Evolutionary conservation across 2,113 vertebrate genomes (phyloP), one percentile per base, ranked within the genome.

Genomic region (Turdus rufiventris): DNA sequence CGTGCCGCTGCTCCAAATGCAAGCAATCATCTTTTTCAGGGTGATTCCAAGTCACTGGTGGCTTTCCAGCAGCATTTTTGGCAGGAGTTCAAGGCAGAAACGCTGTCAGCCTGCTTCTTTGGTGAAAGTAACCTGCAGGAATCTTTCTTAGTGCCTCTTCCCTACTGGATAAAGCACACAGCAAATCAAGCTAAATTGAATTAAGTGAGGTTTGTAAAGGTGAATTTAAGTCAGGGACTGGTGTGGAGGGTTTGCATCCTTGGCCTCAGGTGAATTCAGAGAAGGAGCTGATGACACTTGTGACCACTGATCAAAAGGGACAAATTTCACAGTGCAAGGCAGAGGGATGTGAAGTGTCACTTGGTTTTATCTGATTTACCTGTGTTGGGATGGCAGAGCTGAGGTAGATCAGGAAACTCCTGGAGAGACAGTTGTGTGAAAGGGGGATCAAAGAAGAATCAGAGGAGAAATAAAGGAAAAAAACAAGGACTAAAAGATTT

Each of bases 1-100:
- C 98, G 98, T 98, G 88, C 36, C 28, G 18, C 10, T 38, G 8
- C 18, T 82, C 54, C 48, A 76, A 51, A 38, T 34, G 42, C 29
- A 66, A 45, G 33, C 1, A 5, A 4, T 60, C 50, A 1, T 29
- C 51, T 93, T 21, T 20, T 65, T 12, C 26, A 18, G 86, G 29
- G 18, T 47, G 31, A 14, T 66, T 65, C 63, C 38, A 65, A 66
- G 31, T 77, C 50, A 57, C n/a, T 54, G 47, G 25, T 84, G 60
- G 36, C 68, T 94, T 83, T 84, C 50, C 48, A 77, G 57, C 25
- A 42, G 68, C 38, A 4, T n/a, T 77, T 92, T 65, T 84, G 68
- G 65, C 45, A 58, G 51, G 38, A 50, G 13, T 48, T 91, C n/a
- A 74, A 53, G 60, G 24, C 23, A 54, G 42, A 26, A 60, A 42